Conservation (phyloP, 2,113 vertebrate species). For the Percopsis transmontana region DNA sequence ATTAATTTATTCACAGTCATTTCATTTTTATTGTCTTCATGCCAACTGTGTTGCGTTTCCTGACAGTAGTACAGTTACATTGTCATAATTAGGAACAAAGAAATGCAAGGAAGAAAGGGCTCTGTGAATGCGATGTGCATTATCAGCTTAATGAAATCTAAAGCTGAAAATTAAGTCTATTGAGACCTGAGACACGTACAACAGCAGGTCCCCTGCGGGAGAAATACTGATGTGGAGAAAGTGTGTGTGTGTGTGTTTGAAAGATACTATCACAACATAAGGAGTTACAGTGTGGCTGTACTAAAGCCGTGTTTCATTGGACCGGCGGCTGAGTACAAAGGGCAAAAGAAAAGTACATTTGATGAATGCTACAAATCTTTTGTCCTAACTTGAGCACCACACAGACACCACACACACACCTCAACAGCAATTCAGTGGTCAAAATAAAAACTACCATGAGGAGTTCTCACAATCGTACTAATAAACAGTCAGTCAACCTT, state of each 20-base stretch:
- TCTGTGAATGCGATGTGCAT: slow-evolving; percentile 55
- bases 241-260: slow-evolving; percentile 10
- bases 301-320: slow-evolving; percentile 29
- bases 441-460: slow-evolving; percentile 56
- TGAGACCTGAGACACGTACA: slow-evolving; percentile 51
- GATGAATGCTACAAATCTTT: slow-evolving; percentile 33
- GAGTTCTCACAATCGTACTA: slow-evolving; percentile 54
- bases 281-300: slow-evolving; percentile 41
- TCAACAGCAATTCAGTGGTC: slow-evolving; percentile 49
- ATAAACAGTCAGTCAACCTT: slow-evolving; percentile 63
- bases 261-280: slow-evolving; percentile 35
- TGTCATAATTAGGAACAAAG: slow-evolving; percentile 56
- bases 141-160: slow-evolving; percentile 61
- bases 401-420: slow-evolving; percentile 25
- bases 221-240: slow-evolving; percentile 22
- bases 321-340: not conserved
- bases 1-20: too few species aligned
- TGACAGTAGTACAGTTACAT: slow-evolving; percentile 33
- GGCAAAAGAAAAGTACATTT: slow-evolving; percentile 18
- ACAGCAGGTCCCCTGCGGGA: slow-evolving; percentile 44
- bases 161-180: slow-evolving; percentile 53
- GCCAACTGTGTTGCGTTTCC: slow-evolving; percentile 49
- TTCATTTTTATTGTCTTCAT: slow-evolving; percentile 34
- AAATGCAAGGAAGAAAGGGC: slow-evolving; percentile 44
- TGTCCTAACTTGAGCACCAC: slow-evolving; percentile 45